phyloP scores from a whole-genome alignment of 2,888 invertebrate genomes.

The Sycophila texana region DNA sequence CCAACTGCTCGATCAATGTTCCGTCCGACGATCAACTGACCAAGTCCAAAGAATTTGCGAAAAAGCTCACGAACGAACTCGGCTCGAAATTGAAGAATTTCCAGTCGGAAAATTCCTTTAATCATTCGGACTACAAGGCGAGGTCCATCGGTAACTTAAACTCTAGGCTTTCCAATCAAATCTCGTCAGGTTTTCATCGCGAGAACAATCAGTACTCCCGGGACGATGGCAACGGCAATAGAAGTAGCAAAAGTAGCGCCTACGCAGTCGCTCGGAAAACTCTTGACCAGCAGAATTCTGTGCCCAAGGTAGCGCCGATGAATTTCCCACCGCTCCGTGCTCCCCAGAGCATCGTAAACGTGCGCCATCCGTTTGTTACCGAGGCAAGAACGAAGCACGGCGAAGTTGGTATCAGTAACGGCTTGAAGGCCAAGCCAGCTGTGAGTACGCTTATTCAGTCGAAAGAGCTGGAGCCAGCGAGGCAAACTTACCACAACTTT shows the following conservation, averaged over 20 bases:
- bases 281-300: slow-evolving; percentile 62
- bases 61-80: slow-evolving; percentile 61
- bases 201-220: slow-evolving; percentile 47
- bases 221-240: slow-evolving; percentile 23
- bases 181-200: slow-evolving; percentile 28
- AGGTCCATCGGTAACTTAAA: slow-evolving; percentile 55
- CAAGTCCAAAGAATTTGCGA: slow-evolving; percentile 61
- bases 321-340: slow-evolving; percentile 68
- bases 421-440: slow-evolving; percentile 61
- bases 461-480: slow-evolving; percentile 63
- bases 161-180: slow-evolving; percentile 59
- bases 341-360: slow-evolving; percentile 68
- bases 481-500: slow-evolving; percentile 65
- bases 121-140: slow-evolving; percentile 58
- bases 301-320: slow-evolving; percentile 62
- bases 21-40: slow-evolving; percentile 61
- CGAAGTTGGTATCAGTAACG: slow-evolving; percentile 32
- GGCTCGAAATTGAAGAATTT: slow-evolving; percentile 62
- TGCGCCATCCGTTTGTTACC: slow-evolving; percentile 66
- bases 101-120: slow-evolving; percentile 47
- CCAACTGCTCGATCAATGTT: slow-evolving; percentile 51
- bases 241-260: slow-evolving; percentile 24
- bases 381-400: slow-evolving; percentile 65
- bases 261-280: slow-evolving; percentile 60
- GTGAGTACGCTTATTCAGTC: slow-evolving; percentile 49